Evolutionary conservation across 1,140 invertebrate genomes (phyloP), one percentile per base, ranked within the genome.

Genomic region (Drosophila gunungcola): DNA sequence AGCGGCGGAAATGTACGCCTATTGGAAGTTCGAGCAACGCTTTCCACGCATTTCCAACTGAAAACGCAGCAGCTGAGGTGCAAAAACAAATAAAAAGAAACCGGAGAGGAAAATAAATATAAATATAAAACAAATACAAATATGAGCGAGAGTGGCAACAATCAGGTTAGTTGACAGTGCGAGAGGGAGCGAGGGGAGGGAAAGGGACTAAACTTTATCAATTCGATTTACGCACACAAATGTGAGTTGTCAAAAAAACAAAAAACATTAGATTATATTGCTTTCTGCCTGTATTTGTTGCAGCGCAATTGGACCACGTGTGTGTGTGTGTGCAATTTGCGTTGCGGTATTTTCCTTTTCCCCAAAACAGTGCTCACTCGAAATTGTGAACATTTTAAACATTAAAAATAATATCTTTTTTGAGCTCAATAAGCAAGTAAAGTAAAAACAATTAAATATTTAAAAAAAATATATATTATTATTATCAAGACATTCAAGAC

Each of bases 91-190:
- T 21, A 9, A 13, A 38, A 46, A 41, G 4, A 13, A 60, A 42
- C 38, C 53, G 36, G 21, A 56, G 27, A 42, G 29, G 39, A 49
- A 52, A 57, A 46, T 52, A 67, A 75, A 76, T 45, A 55, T n/a
- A 75, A 63, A 60, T 60, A 63, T 13, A 32, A 21, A 41, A 51
- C 34, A 53, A 69, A 69, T 70, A 62, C 53, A 77, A 77, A 67
- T 65, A 89, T 89, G 84, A 89, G 77, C 84, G 84, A 90, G 63
- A 89, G 77, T 41, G 41, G 54, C 78, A 89, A 76, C 56, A 89
- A 89, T 81, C 84, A 89, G 84, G 84, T 89, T 89, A 67, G 63
- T 67, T 67, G 63, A 48, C 13, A 13, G 46, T 13, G 48, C 4
- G n/a, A 45, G 42, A 48, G 38, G 11, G 13, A 32, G 63, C 36